Evolutionary conservation across 2,113 vertebrate species (phyloP).

Genomic region (Polypterus senegalus): DNA sequence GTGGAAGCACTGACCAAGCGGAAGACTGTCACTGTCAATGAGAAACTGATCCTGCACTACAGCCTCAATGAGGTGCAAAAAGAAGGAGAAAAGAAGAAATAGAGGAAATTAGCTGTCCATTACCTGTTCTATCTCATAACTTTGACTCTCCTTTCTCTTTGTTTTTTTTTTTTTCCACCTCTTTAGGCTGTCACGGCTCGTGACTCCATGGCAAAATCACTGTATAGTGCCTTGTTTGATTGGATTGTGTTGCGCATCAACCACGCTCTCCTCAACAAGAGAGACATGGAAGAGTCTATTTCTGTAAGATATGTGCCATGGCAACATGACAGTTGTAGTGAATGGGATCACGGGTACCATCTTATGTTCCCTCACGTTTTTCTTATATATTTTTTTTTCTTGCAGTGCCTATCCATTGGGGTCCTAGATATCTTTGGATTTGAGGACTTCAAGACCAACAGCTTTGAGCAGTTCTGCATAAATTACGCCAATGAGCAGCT

Average conservation of each 20-base stretch:
- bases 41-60: slow-evolving; percentile 92
- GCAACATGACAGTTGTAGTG: background rate
- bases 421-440: slow-evolving; percentile 96
- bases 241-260: slow-evolving; percentile 98
- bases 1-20: slow-evolving; percentile 93
- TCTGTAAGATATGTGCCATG: slow-evolving; percentile 46
- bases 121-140: background rate
- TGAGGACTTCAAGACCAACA: slow-evolving; percentile 90
- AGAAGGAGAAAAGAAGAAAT: background rate
- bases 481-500: slow-evolving; percentile 98
- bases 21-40: slow-evolving; percentile 91
- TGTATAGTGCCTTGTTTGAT: slow-evolving; percentile 95
- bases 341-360: background rate
- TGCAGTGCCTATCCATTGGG: slow-evolving; percentile 85
- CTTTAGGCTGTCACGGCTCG: slow-evolving; percentile 82
- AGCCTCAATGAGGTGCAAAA: slow-evolving; percentile 78
- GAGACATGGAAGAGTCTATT: slow-evolving; percentile 90
- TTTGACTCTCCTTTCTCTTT: background rate
- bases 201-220: slow-evolving; percentile 97
- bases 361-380: background rate
- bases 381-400: background rate
- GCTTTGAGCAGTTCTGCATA: slow-evolving; percentile 96
- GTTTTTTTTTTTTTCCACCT: background rate
- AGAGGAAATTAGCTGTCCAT: background rate
- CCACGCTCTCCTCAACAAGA: slow-evolving; percentile 93